phyloP scores from a whole-genome alignment of 2,888 invertebrate species.

The Axea sp. region DNA sequence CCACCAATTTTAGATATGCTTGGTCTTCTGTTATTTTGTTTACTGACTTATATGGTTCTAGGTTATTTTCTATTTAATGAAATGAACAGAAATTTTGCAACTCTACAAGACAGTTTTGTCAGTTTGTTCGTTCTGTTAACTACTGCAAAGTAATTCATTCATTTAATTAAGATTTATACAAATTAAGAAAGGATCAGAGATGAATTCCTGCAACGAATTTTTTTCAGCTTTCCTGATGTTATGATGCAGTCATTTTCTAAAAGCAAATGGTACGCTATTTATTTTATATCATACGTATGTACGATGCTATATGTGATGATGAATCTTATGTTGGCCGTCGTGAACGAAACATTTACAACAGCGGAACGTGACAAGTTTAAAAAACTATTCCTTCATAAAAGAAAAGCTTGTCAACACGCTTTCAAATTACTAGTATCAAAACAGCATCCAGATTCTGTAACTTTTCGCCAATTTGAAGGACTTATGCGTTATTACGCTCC shows the following conservation, averaged over 20 bases:
- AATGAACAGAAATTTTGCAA: constrained; percentile 89
- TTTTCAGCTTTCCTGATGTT: constrained; percentile 91
- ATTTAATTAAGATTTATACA: too few species aligned
- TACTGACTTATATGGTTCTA: constrained; percentile 89
- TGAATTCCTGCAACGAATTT: too few species aligned
- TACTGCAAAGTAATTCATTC: constrained; percentile 91
- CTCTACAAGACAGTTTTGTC: constrained; percentile 90
- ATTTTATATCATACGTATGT: constrained; percentile 92
- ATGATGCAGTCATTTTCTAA: constrained; percentile 94
- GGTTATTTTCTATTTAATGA: constrained; percentile 91
- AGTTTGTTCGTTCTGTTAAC: constrained; percentile 94
- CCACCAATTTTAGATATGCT: constrained; percentile 95
- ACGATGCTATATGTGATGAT: constrained; percentile 92
- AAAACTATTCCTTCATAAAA: constrained; percentile 89
- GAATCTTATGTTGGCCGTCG: constrained; percentile 95
- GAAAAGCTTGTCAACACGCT: constrained; percentile 89
- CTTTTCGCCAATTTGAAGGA: constrained; percentile 89
- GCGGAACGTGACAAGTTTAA: constrained; percentile 92
- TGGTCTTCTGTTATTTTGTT: constrained; percentile 90
- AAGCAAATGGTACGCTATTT: constrained; percentile 90
- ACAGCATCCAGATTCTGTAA: constrained; percentile 84
- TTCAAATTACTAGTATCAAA: constrained; percentile 90
- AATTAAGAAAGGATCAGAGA: too few species aligned
- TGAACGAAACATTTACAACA: constrained; percentile 93
- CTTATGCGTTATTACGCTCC: constrained; percentile 89